Evolutionary conservation across 2,113 vertebrate genomes (phyloP), one percentile per base, ranked within the genome.

Genomic region (Mobula birostris): DNA sequence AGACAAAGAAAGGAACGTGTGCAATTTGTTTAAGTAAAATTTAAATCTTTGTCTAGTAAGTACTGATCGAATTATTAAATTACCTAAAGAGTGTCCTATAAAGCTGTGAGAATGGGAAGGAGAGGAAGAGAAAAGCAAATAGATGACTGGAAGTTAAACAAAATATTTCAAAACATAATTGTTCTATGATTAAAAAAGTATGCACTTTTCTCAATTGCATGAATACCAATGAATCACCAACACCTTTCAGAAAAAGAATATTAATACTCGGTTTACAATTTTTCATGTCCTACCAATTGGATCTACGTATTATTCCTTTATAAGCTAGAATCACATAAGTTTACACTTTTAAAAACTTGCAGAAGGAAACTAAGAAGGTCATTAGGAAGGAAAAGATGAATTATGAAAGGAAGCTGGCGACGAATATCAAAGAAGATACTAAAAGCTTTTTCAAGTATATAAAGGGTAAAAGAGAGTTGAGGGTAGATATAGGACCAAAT

Each of bases 11-110:
- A 99, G 97, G 96, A 99, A 99, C 66, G 99, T 99, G 94, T 99
- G 98, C 95, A 99, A 97, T 95, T 97, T 98, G 97, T 95, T 97
- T 96, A 99, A 98, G 97, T 99, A 99, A 97, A 97, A 98, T 95
- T 98, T 99, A 96, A 99, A 99, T 95, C 98, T 97, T 95, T 98
- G 98, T 95, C 98, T 97, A 90, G 98, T 98, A 94, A 99, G 97
- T 94, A 99, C 99, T 85, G 99, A 99, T 95, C 99, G 98, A 94
- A 99, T 99, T 94, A 99, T 99, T 96, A 99, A 97, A 95, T 99
- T 99, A 95, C 99, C 99, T 96, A 99, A 96, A 0, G 99, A 99
- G 96, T 99, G 99, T 95, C 99, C 99, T 95, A 99, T 98, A 97
- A 99, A 99, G 96, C 99, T 99, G 96, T 95, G 95, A 94, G 95